Evolutionary conservation across 2,888 invertebrate genomes (phyloP).

Genomic region (Watsonalla binaria): DNA sequence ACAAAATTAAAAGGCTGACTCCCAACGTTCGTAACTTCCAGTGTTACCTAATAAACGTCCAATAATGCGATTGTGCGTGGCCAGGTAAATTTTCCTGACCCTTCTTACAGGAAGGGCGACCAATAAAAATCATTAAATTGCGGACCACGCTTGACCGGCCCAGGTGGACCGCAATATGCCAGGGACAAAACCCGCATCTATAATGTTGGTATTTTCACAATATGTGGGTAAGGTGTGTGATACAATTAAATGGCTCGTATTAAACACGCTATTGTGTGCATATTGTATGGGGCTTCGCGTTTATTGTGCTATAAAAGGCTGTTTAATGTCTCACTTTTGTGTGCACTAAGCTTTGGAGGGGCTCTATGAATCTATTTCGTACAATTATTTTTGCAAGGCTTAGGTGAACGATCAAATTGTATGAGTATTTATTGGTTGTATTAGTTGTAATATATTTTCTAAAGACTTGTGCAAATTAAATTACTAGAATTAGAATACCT

Average conservation of each 20-base stretch:
- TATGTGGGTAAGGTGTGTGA: constrained; percentile 5
- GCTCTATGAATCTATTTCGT: background rate
- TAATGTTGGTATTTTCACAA: constrained; percentile 33
- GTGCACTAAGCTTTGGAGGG: background rate
- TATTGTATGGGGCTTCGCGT: background rate
- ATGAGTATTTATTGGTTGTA: too few species aligned
- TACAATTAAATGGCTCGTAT: constrained; percentile 1
- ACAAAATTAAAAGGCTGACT: constrained; percentile 38
- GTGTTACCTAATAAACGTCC: constrained; percentile 58
- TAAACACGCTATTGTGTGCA: background rate
- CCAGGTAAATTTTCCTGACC: constrained; percentile 59
- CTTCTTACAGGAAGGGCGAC: constrained; percentile 44
- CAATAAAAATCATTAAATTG: constrained; percentile 69
- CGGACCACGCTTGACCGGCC: constrained; percentile 42
- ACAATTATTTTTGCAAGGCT: too few species aligned
- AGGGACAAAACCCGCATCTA: constrained; percentile 34
- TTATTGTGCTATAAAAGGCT: background rate
- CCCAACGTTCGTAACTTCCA: constrained; percentile 41
- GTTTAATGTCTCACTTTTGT: background rate
- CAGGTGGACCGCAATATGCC: constrained; percentile 50
- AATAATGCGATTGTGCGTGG: constrained; percentile 56
- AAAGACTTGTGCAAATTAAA: too few species aligned
- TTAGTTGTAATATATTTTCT: too few species aligned
- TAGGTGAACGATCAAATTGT: too few species aligned
- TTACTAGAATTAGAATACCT: too few species aligned